Evolutionary conservation across 2,113 vertebrate genomes (phyloP), one percentile per base, ranked within the genome.

Genomic region (Gymnogyps californianus): DNA sequence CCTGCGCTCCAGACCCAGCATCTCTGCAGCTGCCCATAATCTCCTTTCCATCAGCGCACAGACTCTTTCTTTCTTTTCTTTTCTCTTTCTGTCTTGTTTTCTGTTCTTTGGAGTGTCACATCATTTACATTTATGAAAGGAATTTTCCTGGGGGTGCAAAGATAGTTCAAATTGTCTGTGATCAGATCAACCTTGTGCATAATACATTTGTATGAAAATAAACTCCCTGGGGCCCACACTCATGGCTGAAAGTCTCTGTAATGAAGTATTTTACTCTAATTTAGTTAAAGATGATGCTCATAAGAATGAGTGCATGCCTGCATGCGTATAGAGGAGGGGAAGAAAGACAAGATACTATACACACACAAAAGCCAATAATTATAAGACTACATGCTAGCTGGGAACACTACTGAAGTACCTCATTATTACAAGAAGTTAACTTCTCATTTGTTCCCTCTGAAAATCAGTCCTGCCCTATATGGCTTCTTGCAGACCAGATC

Each of bases 121-220:
- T 97, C 54, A 98, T 97, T 98, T 98, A 96, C 83, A 95, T 98
- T 98, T 98, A 97, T 98, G 94, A 98, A 98, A 98, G 88, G 55
- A 97, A 97, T 98, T 98, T 98, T 97, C 97, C 97, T 98, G 90
- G 86, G 97, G 98, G 96, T 86, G n/a, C 96, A 90, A 93, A 97
- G 95, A 97, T 96, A 96, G 96, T 96, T 96, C 94, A 98, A 97
- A 98, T 97, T 98, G 93, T 94, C 93, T 98, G 95, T 97, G 98
- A 98, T 98, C 97, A 96, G 97, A 98, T 98, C 98, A 98, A 97
- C 96, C 97, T 97, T 97, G 96, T 98, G 97, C 97, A 98, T 98
- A 98, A 98, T 98, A 96, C 94, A 98, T 98, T 97, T 95, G 86
- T 97, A 98, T 98, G 96, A 98, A 98, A 98, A 98, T 97, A 96